Evolutionary conservation across 2,888 invertebrate species (phyloP), one percentile per base, ranked within the genome.

Genomic region (Scaptomyza polygonia): DNA sequence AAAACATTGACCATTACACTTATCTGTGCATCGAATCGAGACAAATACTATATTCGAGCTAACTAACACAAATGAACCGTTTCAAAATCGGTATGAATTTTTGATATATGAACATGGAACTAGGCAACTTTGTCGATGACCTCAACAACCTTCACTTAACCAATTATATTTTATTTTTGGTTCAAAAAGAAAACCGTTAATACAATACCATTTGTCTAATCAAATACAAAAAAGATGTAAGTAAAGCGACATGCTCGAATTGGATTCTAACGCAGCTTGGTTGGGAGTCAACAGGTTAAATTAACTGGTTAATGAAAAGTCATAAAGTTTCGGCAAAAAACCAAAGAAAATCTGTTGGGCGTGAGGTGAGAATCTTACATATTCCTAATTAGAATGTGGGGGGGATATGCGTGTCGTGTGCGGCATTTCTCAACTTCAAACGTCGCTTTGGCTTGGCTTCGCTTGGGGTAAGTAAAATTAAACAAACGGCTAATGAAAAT

Each of bases 311-410:
- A 67, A 63, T 59, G 65, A 68, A 71, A 62, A 68, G 42, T 51
- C 53, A 36, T 73, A 71, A 70, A 77, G 62, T 55, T 62, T 66
- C 62, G 66, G 76, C 51, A n/a, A 18, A 18, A 53, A 64, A 32
- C 27, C 39, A 67, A 67, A 68, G 51, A 61, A 39, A 45, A 34
- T 44, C 48, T 61, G 53, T 58, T 49, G 52, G 2, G 8, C 16
- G 21, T 9, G 3, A 40, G 42, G 42, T 40, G 5, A 6, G 21
- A 40, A 9, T 58, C 44, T 58, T 61, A 70, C 54, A 73, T 66
- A 73, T 62, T 44, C 55, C 58, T 80, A 80, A 82, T 80, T 82
- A 83, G 67, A 72, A 70, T 65, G 66, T 77, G 71, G n/a, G n/a
- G n/a, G n/a, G n/a, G 44, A 62, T 71, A 59, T 67, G 36, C 48